Conservation (phyloP, 2,113 vertebrate genomes). For the Bombycilla garrulus region DNA sequence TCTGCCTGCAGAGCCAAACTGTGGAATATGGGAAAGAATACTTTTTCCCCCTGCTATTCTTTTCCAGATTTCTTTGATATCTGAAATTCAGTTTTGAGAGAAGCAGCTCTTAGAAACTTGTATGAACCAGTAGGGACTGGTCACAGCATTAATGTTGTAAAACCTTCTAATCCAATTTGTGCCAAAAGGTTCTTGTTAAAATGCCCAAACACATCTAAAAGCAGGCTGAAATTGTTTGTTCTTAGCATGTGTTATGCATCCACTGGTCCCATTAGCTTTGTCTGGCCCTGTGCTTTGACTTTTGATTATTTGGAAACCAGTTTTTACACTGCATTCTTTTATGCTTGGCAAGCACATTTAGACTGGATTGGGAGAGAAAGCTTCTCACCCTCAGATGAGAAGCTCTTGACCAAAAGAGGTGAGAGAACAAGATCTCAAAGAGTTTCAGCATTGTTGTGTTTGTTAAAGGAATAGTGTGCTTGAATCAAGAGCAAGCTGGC, state of each 20-base stretch:
- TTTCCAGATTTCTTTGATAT: not conserved
- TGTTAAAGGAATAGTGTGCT: not conserved
- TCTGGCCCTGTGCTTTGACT: not conserved
- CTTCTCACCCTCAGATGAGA: not conserved
- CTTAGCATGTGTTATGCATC: not conserved
- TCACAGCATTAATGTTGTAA: not conserved
- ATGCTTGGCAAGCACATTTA: not conserved
- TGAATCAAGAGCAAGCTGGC: not conserved
- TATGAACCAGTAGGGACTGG: not conserved
- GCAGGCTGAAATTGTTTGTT: not conserved
- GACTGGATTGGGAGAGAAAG: not conserved
- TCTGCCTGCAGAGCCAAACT: constrained; percentile 30
- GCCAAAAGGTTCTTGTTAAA: not conserved
- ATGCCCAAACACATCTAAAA: not conserved
- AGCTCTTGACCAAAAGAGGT: not conserved
- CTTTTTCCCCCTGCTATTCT: not conserved
- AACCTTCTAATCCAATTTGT: not conserved
- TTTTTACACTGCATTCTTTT: not conserved
- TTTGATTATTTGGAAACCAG: not conserved
- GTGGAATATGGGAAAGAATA: constrained; percentile 53
- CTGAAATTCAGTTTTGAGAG: not conserved
- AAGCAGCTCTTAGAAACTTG: not conserved
- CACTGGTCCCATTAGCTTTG: not conserved
- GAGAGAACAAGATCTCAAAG: not conserved
- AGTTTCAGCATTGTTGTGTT: not conserved